Evolutionary conservation across 2,888 invertebrate genomes (phyloP).

Genomic region (Chloroclystis v-ata): DNA sequence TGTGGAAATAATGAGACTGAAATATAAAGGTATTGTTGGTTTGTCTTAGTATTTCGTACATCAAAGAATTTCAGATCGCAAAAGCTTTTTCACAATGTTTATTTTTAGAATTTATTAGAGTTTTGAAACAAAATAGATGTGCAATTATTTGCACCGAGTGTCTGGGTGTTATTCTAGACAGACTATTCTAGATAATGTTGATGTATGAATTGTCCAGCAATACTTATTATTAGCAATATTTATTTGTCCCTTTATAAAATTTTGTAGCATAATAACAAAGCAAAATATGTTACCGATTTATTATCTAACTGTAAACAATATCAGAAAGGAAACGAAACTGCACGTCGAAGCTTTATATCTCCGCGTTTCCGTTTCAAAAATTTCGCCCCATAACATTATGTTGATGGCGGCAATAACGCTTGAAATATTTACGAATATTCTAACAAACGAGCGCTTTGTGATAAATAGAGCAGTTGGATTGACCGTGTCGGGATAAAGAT

Average conservation of each 20-base stretch:
- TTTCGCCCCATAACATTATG: conserved; percentile 76
- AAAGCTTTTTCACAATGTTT: too few relatives aligned
- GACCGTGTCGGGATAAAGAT: conserved; percentile 67
- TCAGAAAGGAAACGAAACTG: conserved; percentile 41
- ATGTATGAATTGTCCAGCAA: too few relatives aligned
- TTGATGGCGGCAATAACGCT: conserved; percentile 74
- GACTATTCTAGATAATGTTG: too few relatives aligned
- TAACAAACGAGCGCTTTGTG: conserved; percentile 67
- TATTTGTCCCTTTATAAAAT: too few relatives aligned
- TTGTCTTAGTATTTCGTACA: neutral
- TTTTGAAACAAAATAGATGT: too few relatives aligned
- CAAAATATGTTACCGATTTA: conserved; percentile 4
- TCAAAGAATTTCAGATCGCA: conserved; percentile 1
- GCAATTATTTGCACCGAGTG: too few relatives aligned
- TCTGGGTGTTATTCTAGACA: too few relatives aligned
- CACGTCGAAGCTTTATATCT: conserved; percentile 69
- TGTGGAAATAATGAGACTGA: conserved; percentile 10
- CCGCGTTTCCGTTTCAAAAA: conserved; percentile 74
- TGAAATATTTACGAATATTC: conserved; percentile 77
- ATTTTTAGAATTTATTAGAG: too few relatives aligned
- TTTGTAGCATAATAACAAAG: conserved; percentile 28
- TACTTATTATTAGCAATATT: too few relatives aligned
- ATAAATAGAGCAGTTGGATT: conserved; percentile 68
- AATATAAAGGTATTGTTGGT: neutral
- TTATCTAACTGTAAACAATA: conserved; percentile 47